Percentiles rank a stretch among this genome's conserved stretches.
phyloP scores from a whole-genome alignment of 1,140 invertebrate species.

The Scaptomyza graminum region DNA sequence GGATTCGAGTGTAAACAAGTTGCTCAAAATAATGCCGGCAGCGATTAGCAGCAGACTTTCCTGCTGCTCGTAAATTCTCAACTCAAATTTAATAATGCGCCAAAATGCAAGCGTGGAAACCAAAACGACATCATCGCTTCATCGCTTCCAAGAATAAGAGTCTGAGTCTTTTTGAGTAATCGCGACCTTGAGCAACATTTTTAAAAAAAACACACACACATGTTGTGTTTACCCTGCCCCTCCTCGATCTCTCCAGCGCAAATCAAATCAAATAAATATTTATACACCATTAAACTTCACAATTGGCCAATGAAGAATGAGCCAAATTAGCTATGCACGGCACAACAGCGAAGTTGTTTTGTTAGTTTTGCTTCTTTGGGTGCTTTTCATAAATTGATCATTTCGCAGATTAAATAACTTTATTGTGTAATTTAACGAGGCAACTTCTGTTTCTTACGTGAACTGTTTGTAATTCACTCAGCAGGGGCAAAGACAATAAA shows the following conservation, averaged over 20 bases:
- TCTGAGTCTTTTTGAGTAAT: neutral
- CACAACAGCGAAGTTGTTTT: slow-evolving; percentile 29
- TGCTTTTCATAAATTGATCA: slow-evolving; percentile 42
- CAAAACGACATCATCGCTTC: neutral
- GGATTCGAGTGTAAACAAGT: slow-evolving; percentile 55
- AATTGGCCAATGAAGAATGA: slow-evolving; percentile 57
- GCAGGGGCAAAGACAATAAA: slow-evolving; percentile 9
- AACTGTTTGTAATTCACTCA: slow-evolving; percentile 17
- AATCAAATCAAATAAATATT: slow-evolving; percentile 58
- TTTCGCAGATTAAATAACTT: slow-evolving; percentile 31
- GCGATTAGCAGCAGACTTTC: slow-evolving; percentile 64
- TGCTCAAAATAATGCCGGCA: slow-evolving; percentile 45
- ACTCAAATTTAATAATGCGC: slow-evolving; percentile 61
- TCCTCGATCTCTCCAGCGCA: slow-evolving; percentile 2
- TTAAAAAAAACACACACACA: slow-evolving; percentile 21
- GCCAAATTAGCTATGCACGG: slow-evolving; percentile 57
- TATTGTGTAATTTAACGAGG: slow-evolving; percentile 54
- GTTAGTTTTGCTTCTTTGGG: slow-evolving; percentile 7
- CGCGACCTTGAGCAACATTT: slow-evolving; percentile 47
- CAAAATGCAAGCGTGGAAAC: slow-evolving; percentile 37
- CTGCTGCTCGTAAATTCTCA: slow-evolving; percentile 60
- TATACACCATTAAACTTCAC: slow-evolving; percentile 47
- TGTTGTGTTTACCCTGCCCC: slow-evolving; percentile 3
- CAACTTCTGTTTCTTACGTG: slow-evolving; percentile 29
- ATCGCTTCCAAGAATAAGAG: slow-evolving; percentile 59